phyloP scores from a whole-genome alignment of 2,888 invertebrate species.

The Ctenicera cuprea region DNA sequence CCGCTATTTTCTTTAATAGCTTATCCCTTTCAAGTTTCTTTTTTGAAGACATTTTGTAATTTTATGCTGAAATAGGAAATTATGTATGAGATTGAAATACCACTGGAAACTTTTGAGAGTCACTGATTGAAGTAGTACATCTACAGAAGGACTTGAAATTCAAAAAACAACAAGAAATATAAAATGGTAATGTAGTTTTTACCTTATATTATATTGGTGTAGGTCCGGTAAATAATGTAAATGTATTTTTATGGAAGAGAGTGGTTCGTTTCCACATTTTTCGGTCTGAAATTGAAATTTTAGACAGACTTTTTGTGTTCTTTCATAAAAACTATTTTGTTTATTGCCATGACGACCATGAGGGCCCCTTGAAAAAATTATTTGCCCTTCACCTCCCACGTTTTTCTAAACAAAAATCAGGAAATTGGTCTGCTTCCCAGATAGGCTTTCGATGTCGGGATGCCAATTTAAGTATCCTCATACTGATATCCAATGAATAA shows the following conservation, averaged over 20 bases:
- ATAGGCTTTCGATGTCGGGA: too few relatives aligned
- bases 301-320: slow-evolving; percentile 1
- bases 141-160: neutral
- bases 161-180: slow-evolving; percentile 4
- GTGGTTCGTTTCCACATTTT: neutral
- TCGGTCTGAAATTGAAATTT: slow-evolving; percentile 7
- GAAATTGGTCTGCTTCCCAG: too few relatives aligned
- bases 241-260: slow-evolving; percentile 3
- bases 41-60: slow-evolving; percentile 57
- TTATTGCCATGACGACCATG: slow-evolving; percentile 30
- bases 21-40: slow-evolving; percentile 69
- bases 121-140: slow-evolving; percentile 32
- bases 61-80: neutral
- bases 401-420: too few relatives aligned
- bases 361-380: neutral
- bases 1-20: slow-evolving; percentile 72
- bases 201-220: slow-evolving; percentile 16
- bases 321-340: slow-evolving; percentile 29
- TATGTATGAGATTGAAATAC: neutral
- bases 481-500: too few relatives aligned
- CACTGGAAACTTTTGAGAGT: slow-evolving; percentile 40
- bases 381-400: neutral
- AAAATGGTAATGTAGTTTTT: slow-evolving; percentile 32
- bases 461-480: too few relatives aligned
- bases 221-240: neutral